Conservation (phyloP, 2,113 vertebrate genomes). For the Rhea pennata region DNA sequence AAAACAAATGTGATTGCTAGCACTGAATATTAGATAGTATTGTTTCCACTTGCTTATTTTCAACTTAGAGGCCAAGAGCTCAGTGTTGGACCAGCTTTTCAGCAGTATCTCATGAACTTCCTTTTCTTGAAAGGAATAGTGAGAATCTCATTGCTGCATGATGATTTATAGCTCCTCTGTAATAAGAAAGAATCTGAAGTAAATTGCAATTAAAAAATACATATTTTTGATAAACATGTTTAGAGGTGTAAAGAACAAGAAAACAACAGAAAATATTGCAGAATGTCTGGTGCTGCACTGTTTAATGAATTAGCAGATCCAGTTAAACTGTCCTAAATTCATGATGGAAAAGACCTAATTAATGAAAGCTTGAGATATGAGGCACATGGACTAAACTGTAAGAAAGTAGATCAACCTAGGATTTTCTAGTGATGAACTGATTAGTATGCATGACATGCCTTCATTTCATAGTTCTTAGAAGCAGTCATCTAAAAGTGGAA, state of each 20-base stretch:
- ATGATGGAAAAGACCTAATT: background rate
- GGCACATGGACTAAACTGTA: rapidly evolving
- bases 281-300: background rate
- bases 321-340: background rate
- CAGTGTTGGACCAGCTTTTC: background rate
- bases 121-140: background rate
- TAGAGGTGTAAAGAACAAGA: background rate
- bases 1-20: background rate
- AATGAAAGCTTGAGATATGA: background rate
- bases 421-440: background rate
- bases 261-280: background rate
- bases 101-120: background rate
- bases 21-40: background rate
- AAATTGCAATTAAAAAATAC: background rate
- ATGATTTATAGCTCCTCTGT: background rate
- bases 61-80: background rate
- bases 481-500: background rate
- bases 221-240: background rate
- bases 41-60: background rate
- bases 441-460: background rate
- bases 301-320: background rate
- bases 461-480: background rate
- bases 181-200: background rate
- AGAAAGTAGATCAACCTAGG: background rate
- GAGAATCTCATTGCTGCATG: background rate